Conservation (phyloP, 1,140 invertebrate species). For the Panagrolaimus sp. region DNA sequence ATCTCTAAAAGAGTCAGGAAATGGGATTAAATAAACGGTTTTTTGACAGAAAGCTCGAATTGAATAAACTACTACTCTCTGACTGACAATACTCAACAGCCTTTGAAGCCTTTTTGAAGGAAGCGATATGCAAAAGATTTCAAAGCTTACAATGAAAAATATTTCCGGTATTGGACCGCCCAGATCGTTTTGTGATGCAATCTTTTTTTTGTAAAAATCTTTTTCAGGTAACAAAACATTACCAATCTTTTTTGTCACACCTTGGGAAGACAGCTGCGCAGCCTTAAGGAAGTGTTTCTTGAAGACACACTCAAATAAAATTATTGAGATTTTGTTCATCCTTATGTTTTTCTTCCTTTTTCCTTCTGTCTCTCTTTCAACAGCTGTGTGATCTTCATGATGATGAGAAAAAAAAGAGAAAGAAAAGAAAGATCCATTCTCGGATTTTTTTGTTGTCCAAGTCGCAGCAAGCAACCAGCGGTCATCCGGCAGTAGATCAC, state of each 20-base stretch:
- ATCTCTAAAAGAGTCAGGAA: background rate
- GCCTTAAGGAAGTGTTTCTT: too few species aligned
- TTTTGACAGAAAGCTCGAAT: background rate
- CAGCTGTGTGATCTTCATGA: background rate
- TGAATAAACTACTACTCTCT: background rate
- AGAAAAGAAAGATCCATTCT: background rate
- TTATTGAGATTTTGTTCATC: constrained; percentile 5
- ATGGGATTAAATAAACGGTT: background rate
- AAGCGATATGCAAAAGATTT: constrained; percentile 4
- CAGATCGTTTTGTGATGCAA: constrained; percentile 13
- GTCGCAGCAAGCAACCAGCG: background rate
- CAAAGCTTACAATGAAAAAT: background rate
- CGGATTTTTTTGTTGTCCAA: too few species aligned
- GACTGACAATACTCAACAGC: background rate
- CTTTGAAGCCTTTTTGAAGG: background rate
- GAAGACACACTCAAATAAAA: background rate
- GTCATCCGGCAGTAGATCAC: constrained; percentile 7
- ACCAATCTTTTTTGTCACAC: background rate
- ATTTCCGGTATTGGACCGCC: constrained; percentile 17
- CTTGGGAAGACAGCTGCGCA: constrained; percentile 6
- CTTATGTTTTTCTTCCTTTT: constrained; percentile 2
- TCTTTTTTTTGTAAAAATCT: background rate
- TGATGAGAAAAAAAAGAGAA: constrained; percentile 14
- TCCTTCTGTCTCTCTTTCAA: background rate
- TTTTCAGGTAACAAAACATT: constrained; percentile 1